Percentiles rank a stretch among this genome's conserved stretches.
Evolutionary conservation across 2,797 vertebrate species (phyloP).

Genomic region (Jordanella pulchra): DNA sequence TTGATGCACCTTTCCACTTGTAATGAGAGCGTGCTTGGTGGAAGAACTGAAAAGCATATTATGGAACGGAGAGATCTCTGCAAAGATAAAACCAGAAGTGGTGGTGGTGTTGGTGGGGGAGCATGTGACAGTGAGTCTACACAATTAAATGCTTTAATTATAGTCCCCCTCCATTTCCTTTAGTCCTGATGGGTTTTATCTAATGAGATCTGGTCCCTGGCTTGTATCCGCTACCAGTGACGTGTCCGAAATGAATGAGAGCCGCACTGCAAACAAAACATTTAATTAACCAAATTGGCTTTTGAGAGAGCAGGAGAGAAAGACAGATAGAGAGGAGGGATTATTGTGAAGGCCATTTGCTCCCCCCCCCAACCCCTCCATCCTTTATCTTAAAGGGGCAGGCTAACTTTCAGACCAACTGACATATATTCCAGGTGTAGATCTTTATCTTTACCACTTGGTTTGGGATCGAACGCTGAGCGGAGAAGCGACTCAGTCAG

Average conservation of each 20-base stretch:
- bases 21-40: constrained; percentile 78
- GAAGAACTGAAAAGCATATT: constrained; percentile 79
- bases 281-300: constrained; percentile 99
- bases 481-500: constrained; percentile 40
- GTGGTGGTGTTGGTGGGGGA: constrained; percentile 16
- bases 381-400: constrained; percentile 87
- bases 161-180: constrained; percentile 98
- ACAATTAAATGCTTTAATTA: constrained; percentile 99
- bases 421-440: constrained; percentile 55
- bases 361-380: constrained; percentile 3
- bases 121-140: constrained; percentile 93
- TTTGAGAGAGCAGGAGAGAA: constrained; percentile 84
- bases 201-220: constrained; percentile 99
- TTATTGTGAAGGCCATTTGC: constrained; percentile 82
- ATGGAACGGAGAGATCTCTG: constrained; percentile 86
- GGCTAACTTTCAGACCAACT: constrained; percentile 69
- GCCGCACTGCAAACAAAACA: constrained; percentile 99
- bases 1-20: constrained; percentile 77
- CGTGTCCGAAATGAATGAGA: constrained; percentile 99
- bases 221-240: constrained; percentile 97
- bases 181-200: constrained; percentile 99
- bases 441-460: constrained; percentile 63
- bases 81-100: constrained; percentile 84
- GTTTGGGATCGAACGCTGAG: constrained; percentile 43
- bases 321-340: constrained; percentile 74